Percentiles rank a stretch among this genome's conserved stretches.
Evolutionary conservation across 2,113 vertebrate genomes (phyloP).

Genomic region (Actenoides hombroni): DNA sequence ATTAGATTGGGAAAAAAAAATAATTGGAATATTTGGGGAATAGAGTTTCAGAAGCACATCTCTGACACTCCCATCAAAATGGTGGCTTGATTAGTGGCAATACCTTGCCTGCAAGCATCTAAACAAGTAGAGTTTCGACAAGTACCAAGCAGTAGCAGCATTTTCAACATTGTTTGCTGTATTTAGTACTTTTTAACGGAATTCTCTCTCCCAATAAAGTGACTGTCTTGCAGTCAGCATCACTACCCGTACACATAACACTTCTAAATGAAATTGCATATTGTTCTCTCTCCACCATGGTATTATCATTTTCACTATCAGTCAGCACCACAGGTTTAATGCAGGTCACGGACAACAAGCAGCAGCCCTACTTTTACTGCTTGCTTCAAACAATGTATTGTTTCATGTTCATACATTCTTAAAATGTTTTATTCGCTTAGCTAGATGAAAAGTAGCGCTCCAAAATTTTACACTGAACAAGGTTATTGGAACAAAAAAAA

Average conservation of each 20-base stretch:
- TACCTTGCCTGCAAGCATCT: neutral
- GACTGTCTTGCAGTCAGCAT: neutral
- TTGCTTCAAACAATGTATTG: neutral
- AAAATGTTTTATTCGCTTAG: constrained; percentile 47
- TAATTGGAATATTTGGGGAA: neutral
- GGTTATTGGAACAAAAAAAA: neutral
- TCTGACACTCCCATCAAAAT: neutral
- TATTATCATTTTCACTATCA: neutral
- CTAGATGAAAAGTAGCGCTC: constrained; percentile 14
- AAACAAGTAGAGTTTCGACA: neutral
- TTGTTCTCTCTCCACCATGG: neutral
- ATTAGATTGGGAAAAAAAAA: neutral
- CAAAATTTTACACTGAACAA: constrained; percentile 43
- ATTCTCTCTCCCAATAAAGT: neutral
- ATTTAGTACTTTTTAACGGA: neutral
- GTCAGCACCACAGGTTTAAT: constrained; percentile 43
- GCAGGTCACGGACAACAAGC: constrained; percentile 48
- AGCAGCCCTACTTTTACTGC: constrained; percentile 26
- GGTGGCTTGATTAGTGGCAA: neutral
- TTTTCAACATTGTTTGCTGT: neutral
- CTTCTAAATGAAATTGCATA: constrained; percentile 17
- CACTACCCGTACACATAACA: neutral
- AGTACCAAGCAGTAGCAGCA: neutral
- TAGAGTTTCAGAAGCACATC: neutral
- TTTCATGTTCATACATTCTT: constrained; percentile 35